phyloP scores from a whole-genome alignment of 2,113 vertebrate genomes.

The Etheostoma spectabile region DNA sequence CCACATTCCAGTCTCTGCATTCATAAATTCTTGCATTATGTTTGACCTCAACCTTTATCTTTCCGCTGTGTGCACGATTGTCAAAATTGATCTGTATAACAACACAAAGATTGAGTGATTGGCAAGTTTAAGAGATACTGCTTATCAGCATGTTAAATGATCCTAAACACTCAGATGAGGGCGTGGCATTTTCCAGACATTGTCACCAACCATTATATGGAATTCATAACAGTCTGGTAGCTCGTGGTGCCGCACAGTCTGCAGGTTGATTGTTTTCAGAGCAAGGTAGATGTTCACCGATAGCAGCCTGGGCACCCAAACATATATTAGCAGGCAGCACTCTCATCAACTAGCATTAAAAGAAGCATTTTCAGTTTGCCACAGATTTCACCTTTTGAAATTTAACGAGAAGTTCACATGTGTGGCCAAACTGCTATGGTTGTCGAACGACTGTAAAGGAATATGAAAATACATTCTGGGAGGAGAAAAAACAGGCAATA shows the following conservation, averaged over 20 bases:
- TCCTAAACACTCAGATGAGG: background rate
- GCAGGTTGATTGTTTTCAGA: conserved; percentile 95
- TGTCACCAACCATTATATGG: conserved; percentile 85
- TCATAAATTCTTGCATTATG: conserved; percentile 89
- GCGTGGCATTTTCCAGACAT: background rate
- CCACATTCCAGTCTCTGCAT: conserved; percentile 93
- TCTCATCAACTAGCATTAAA: background rate
- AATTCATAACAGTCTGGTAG: conserved; percentile 96
- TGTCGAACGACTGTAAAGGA: conserved; percentile 70
- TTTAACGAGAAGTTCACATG: conserved; percentile 89
- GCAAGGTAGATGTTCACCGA: conserved; percentile 89
- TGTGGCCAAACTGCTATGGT: conserved; percentile 59
- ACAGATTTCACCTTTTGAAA: conserved; percentile 89
- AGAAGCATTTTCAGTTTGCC: conserved; percentile 19
- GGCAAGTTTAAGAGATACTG: background rate
- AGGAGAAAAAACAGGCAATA: conserved; percentile 11
- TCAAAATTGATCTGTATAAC: conserved; percentile 91
- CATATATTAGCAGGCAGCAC: background rate
- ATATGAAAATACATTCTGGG: conserved; percentile 90
- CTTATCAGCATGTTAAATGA: background rate
- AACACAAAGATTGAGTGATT: conserved; percentile 17
- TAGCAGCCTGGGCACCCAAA: conserved; percentile 86
- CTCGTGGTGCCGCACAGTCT: conserved; percentile 92
- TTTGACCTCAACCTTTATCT: conserved; percentile 89
- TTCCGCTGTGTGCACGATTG: conserved; percentile 94